Base-by-base conservation (phyloP, 1,140 invertebrate genomes). In the Argopecten irradians region DNA sequence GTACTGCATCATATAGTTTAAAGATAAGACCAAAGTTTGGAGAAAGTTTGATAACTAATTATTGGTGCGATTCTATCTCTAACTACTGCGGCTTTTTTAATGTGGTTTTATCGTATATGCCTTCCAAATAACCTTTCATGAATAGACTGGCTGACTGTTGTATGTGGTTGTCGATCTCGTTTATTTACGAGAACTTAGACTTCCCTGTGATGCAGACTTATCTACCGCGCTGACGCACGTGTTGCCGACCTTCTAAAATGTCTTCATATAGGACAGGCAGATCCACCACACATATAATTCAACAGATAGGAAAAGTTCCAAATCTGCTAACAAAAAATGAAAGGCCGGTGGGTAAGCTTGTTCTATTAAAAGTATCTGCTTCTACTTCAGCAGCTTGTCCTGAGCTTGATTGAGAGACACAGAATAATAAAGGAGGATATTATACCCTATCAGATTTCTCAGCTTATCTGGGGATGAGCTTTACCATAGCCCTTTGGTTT, bases 11-110 rank as follows among this genome's bases (percentile, higher is more conserved):
- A 71, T 71, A 71, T n/a, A 71, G 55, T 71, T 71, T 71, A 11
- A 71, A 71, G 55, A 71, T 71, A 71, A 71, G 55, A n/a, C 55
- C n/a, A 71, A 71, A 71, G 55, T 71, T 71, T 71, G n/a, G 55
- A 71, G 55, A 71, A 71, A 71, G 55, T 71, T 71, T 71, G 55
- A 71, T 71, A 71, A 22, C 55, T 71, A 71, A 71, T 71, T 71
- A 71, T 71, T 28, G 55, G 55, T 28, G 55, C 55, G 55, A 71
- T 71, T 71, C 22, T 71, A 71, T 71, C 55, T 71, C 55, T 5
- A n/a, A 71, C n/a, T 71, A 16, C 55, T 71, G 55, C 55, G n/a
- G 55, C n/a, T n/a, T n/a, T 71, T n/a, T 71, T 71, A 28, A 71
- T 71, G 55, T 71, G 55, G 55, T 71, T 71, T 71, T 71, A 71